Evolutionary conservation across 2,888 invertebrate genomes (phyloP), one percentile per base, ranked within the genome.

Genomic region (Meliscaeva auricollis): DNA sequence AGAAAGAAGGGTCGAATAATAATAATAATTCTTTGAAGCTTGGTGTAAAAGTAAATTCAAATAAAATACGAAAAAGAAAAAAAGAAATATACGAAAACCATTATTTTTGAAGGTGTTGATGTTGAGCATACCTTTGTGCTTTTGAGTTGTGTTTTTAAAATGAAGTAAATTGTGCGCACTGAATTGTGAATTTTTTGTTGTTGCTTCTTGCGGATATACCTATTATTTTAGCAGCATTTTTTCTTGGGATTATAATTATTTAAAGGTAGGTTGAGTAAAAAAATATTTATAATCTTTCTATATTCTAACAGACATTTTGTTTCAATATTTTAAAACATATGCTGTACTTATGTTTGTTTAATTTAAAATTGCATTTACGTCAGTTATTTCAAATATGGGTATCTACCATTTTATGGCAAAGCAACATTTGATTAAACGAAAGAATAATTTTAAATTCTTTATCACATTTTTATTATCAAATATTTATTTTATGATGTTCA

Each of bases 141-240:
- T 30, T 46, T 1, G 0, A 13, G 38, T 9, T 38, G 38, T 38
- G 38, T 38, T 9, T 38, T 38, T 38, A 38, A 46, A 64, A 41
- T 46, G 17, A 32, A 64, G 64, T 64, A 17, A 46, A 64, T 64
- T 46, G 46, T 32, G 64, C 17, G 64, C 30, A 46, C 11, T 32
- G 30, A 46, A 46, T 5, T 44, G 30, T 44, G 17, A 62, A 46
- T 44, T 22, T 11, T 13, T 13, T 46, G 46, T 2, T 9, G 9
- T 1, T 9, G 5, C 11, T 9, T 9, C 41, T 22, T 46, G 46
- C 11, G 44, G 62, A 46, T 62, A 62, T 3, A 13, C 3, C 26
- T 13, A 38, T 9, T 38, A 15, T 26, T 46, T 26, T 15, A 30
- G 5, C 26, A 15, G 46, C 1, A 60, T 17, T 35, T 13, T 41